Evolutionary conservation across 1,140 invertebrate genomes (phyloP).

Genomic region (Asbolus verrucosus): DNA sequence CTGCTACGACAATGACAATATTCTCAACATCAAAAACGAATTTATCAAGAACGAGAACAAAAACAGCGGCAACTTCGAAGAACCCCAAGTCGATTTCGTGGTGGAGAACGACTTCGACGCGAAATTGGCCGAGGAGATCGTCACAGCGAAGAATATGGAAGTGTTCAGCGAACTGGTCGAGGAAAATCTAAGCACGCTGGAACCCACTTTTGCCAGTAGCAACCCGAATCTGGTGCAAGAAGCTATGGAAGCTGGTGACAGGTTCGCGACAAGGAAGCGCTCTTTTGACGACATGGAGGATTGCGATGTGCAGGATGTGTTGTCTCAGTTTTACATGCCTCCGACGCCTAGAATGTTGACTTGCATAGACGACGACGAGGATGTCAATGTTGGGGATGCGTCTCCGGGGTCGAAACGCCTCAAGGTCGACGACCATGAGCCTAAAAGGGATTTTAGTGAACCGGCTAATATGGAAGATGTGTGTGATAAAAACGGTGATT

Average conservation of each 20-base stretch:
- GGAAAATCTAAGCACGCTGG: slow-evolving; percentile 40
- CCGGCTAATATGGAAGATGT: neutral
- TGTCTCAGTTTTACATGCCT: slow-evolving; percentile 79
- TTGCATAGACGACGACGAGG: slow-evolving; percentile 73
- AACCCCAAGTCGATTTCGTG: slow-evolving; percentile 49
- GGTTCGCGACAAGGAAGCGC: slow-evolving; percentile 62
- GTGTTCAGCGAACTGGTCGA: slow-evolving; percentile 54
- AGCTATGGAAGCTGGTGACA: no score
- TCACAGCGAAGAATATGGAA: slow-evolving; percentile 63
- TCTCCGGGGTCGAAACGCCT: slow-evolving; percentile 59
- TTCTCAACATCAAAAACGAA: slow-evolving; percentile 61
- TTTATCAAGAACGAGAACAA: slow-evolving; percentile 61
- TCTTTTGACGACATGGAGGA: slow-evolving; percentile 71
- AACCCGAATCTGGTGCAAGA: slow-evolving; percentile 37
- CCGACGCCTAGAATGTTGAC: slow-evolving; percentile 76
- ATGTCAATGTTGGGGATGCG: no score
- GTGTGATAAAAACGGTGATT: slow-evolving; percentile 11
- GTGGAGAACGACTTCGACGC: slow-evolving; percentile 63
- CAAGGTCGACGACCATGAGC: slow-evolving; percentile 59
- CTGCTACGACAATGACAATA: slow-evolving; percentile 61
- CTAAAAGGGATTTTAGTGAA: no score
- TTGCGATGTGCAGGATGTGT: slow-evolving; percentile 71
- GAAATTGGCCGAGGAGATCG: slow-evolving; percentile 63
- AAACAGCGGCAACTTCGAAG: slow-evolving; percentile 51
- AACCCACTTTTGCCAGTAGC: neutral